Evolutionary conservation across 1,140 invertebrate genomes (phyloP).

Genomic region (Choristoneura fumiferana): DNA sequence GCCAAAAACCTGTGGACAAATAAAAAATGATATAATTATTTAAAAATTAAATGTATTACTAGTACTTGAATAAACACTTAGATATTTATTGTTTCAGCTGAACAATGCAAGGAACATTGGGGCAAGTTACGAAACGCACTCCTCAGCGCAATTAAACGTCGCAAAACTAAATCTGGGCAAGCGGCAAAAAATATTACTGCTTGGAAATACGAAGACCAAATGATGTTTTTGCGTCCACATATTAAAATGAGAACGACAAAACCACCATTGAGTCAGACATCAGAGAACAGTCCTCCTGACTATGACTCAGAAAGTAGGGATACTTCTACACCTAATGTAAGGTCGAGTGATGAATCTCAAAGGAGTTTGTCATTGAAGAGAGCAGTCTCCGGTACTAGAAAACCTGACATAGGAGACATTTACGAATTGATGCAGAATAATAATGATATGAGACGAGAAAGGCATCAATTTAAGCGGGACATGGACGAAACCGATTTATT

Average conservation of each 20-base stretch:
- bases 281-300: constrained; percentile 1
- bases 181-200: not conserved
- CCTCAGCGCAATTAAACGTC: constrained; percentile 27
- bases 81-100: no score
- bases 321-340: no score
- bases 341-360: not conserved
- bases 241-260: constrained; percentile 25
- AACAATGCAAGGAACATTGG: no score
- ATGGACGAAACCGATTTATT: constrained; percentile 29
- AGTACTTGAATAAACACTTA: no score
- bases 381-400: not conserved
- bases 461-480: constrained; percentile 14
- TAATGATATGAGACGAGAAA: constrained; percentile 21
- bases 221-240: constrained; percentile 26
- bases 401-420: constrained; percentile 23
- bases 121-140: no score
- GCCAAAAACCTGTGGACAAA: no score
- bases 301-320: no score
- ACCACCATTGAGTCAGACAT: constrained; percentile 2
- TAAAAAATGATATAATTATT: no score
- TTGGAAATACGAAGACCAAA: constrained; percentile 32
- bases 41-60: no score
- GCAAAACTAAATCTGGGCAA: not conserved
- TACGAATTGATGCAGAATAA: constrained; percentile 28
- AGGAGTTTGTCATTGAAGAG: constrained; percentile 5